Evolutionary conservation across 2,797 vertebrate species (phyloP).

Genomic region (Scyliorhinus canicula): DNA sequence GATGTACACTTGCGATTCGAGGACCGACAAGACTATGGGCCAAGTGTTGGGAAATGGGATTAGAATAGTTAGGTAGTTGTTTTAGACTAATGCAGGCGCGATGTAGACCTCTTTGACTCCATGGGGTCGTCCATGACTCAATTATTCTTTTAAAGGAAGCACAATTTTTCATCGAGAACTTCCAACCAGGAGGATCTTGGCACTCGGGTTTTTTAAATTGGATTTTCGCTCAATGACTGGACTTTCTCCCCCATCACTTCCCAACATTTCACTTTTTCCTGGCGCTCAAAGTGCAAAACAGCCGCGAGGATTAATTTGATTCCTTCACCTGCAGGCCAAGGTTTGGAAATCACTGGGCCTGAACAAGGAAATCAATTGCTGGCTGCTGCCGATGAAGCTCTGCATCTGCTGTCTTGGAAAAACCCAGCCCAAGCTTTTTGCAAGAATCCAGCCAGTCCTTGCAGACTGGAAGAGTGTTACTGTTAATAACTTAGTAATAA

Average conservation of each 20-base stretch:
- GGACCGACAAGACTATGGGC: no score
- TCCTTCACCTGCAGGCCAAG: neutral
- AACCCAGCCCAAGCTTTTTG: neutral
- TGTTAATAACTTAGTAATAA: neutral
- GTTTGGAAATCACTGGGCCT: neutral
- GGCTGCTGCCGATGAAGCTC: neutral
- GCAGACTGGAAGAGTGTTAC: neutral
- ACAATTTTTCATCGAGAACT: neutral
- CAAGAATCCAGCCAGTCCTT: neutral
- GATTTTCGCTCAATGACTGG: neutral
- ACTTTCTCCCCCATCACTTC: neutral
- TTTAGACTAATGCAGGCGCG: no score
- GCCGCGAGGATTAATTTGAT: no score
- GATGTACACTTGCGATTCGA: no score
- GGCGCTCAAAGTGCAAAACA: neutral
- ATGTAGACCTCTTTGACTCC: no score
- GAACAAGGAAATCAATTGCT: neutral
- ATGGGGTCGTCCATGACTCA: no score
- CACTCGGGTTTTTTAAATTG: neutral
- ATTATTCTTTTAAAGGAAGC: neutral
- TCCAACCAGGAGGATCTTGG: neutral
- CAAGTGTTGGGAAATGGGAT: no score
- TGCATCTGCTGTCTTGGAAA: neutral
- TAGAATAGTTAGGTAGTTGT: no score
- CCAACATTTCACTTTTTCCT: neutral